Conservation (phyloP, 2,888 invertebrate genomes). For the Athetis lepigone region DNA sequence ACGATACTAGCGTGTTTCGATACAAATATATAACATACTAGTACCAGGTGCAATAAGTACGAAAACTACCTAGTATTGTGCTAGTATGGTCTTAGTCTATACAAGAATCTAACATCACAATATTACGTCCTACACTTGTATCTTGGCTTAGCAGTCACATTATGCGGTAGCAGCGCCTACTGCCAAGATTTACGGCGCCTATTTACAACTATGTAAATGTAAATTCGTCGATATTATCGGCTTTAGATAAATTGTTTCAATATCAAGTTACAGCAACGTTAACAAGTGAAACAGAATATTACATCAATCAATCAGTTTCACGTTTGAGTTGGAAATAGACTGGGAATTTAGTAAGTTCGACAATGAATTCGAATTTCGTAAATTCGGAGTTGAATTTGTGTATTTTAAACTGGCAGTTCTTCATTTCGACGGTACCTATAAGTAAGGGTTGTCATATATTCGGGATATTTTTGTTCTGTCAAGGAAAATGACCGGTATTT, state of each 20-base stretch:
- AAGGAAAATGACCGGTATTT: too few species aligned
- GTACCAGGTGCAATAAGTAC: too few species aligned
- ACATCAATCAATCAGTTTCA: slow-evolving; percentile 44
- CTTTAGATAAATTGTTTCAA: slow-evolving; percentile 44
- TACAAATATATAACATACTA: too few species aligned
- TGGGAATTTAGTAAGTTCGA: slow-evolving; percentile 1
- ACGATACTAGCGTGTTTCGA: too few species aligned
- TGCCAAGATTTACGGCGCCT: slow-evolving; percentile 29
- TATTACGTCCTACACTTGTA: slow-evolving; percentile 48
- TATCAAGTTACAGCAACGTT: slow-evolving; percentile 49
- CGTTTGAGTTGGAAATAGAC: slow-evolving; percentile 12
- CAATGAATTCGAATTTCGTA: neutral
- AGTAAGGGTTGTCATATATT: too few species aligned
- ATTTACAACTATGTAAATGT: slow-evolving; percentile 46
- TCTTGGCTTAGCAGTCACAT: slow-evolving; percentile 17
- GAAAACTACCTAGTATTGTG: too few species aligned
- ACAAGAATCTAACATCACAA: slow-evolving; percentile 39
- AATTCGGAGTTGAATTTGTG: neutral
- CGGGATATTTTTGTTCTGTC: too few species aligned
- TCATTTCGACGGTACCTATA: too few species aligned
- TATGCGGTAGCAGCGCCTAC: slow-evolving; percentile 46
- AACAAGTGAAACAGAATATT: slow-evolving; percentile 46
- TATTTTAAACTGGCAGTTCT: too few species aligned
- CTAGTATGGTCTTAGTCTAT: too few species aligned
- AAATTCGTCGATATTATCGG: slow-evolving; percentile 43